These are phyloP conservation scores for Strix uralensis DNA, from an alignment of 2,113 vertebrate species.

Conservation along the genomic window DNA sequence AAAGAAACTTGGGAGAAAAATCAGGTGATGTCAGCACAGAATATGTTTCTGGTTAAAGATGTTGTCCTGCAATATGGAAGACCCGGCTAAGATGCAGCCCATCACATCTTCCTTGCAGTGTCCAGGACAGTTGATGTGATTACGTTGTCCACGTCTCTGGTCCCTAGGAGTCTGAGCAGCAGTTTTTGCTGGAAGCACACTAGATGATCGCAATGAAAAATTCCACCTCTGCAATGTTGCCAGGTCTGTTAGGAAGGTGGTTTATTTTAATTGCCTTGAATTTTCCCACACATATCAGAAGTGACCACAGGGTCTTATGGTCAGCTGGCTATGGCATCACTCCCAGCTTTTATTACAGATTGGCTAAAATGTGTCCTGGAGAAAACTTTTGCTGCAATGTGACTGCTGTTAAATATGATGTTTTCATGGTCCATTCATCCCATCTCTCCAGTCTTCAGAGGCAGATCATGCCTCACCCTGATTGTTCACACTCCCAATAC, in stretches of 20 bases:
- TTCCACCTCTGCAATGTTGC: neutral
- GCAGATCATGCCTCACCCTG: neutral
- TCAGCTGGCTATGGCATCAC: neutral
- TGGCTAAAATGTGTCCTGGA: neutral
- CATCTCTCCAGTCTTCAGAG: neutral
- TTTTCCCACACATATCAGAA: neutral
- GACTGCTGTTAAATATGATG: neutral
- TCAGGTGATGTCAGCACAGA: neutral
- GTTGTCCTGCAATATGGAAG: neutral
- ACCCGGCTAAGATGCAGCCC: neutral
- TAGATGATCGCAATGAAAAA: neutral
- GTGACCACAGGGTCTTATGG: neutral
- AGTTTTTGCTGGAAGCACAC: neutral
- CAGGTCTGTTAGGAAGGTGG: neutral
- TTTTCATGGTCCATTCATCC: neutral
- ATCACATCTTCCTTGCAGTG: fast-evolving
- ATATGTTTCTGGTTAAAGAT: neutral
- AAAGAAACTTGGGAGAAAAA: neutral
- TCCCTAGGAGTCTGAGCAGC: neutral
- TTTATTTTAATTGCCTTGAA: neutral
- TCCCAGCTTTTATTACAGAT: neutral
- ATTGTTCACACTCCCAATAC: neutral
- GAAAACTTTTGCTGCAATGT: neutral
- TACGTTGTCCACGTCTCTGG: neutral
- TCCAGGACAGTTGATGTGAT: neutral